Percentiles rank a stretch among this genome's conserved stretches.
phyloP scores from a whole-genome alignment of 2,113 vertebrate species.

The Megaceryle maxima region DNA sequence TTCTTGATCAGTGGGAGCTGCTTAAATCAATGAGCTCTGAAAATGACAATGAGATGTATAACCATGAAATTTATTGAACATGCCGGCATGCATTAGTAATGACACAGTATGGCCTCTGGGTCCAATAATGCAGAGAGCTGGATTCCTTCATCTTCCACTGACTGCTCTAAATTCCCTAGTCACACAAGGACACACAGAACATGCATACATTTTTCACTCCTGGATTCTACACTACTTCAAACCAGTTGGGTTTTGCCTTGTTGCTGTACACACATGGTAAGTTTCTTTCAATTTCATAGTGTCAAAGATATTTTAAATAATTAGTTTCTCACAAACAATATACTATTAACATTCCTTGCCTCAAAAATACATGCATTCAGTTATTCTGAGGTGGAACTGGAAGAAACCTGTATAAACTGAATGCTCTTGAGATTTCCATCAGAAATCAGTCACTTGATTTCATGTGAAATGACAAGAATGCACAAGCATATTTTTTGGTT shows the following conservation, averaged over 20 bases:
- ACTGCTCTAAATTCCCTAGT: conserved; percentile 7
- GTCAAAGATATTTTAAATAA: neutral
- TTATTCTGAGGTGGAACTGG: neutral
- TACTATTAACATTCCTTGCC: neutral
- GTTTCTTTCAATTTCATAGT: neutral
- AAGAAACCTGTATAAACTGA: neutral
- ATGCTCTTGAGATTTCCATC: neutral
- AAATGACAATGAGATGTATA: conserved; percentile 38
- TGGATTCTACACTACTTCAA: neutral
- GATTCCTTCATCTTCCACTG: conserved; percentile 28
- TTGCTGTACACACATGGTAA: fast-evolving
- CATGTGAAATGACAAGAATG: conserved; percentile 18
- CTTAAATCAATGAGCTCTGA: conserved; percentile 31
- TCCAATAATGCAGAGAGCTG: conserved; percentile 3
- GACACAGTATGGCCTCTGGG: conserved; percentile 40
- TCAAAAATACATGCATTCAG: neutral
- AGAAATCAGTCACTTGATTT: conserved; percentile 11
- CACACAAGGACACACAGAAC: neutral
- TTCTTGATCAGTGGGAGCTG: neutral
- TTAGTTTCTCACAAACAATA: neutral
- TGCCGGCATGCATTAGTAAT: conserved; percentile 49
- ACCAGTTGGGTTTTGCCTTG: neutral
- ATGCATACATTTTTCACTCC: neutral
- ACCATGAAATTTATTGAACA: conserved; percentile 36
- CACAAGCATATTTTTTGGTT: neutral